phyloP scores from a whole-genome alignment of 2,888 invertebrate genomes.

The Trisateles emortualis region DNA sequence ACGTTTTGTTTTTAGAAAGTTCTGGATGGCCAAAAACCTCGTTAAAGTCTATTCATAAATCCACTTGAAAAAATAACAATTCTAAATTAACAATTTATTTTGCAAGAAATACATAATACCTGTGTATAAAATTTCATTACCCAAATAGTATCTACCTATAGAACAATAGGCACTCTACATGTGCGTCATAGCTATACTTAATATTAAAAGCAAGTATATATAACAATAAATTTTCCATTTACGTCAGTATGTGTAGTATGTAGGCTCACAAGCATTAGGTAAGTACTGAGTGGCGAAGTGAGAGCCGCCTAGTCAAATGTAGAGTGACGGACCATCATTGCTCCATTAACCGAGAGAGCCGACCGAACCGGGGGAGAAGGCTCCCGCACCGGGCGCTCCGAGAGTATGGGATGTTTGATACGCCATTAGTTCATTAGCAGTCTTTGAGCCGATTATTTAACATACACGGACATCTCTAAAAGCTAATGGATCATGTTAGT shows the following conservation, averaged over 20 bases:
- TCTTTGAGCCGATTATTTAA: conserved; percentile 62
- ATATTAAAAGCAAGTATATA: not conserved
- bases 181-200: not conserved
- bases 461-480: conserved; percentile 53
- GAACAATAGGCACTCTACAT: not conserved
- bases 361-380: conserved; percentile 37
- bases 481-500: conserved; percentile 49
- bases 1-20: no score
- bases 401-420: conserved; percentile 74
- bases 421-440: conserved; percentile 83
- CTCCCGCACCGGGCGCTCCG: conserved; percentile 49
- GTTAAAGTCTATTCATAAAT: no score
- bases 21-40: no score
- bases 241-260: conserved; percentile 46
- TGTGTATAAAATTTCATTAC: not conserved
- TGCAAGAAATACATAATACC: not conserved
- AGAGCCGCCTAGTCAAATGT: conserved; percentile 84
- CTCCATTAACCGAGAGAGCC: conserved; percentile 77
- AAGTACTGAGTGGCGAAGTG: conserved; percentile 72
- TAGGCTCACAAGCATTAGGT: conserved; percentile 65
- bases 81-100: not conserved
- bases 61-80: not conserved
- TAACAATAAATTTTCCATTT: not conserved
- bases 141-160: not conserved
- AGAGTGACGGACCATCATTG: conserved; percentile 83